Conservation (phyloP, 2,888 invertebrate species). For the Aproaerema taeniolella region DNA sequence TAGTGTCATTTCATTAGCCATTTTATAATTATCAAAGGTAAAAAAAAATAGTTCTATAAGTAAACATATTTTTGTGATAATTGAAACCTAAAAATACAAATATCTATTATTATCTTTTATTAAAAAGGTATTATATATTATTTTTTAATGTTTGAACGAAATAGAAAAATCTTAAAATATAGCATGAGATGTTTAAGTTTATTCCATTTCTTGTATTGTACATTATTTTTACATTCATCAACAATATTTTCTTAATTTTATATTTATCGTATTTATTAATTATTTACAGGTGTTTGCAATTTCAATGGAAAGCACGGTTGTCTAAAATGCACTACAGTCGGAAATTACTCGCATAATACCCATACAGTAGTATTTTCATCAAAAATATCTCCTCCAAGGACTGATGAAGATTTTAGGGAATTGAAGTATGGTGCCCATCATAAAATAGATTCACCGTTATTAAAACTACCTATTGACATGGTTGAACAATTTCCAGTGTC, state of each 20-base stretch:
- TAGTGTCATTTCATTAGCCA: too few species aligned
- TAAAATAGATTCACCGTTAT: slow-evolving; percentile 4
- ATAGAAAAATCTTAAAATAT: not conserved
- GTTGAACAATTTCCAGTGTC: slow-evolving; percentile 13
- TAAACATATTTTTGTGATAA: not conserved
- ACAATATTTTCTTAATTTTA: too few species aligned
- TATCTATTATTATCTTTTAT: too few species aligned
- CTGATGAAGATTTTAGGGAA: not conserved
- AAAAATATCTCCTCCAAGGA: not conserved
- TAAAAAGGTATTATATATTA: not conserved
- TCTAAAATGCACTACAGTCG: slow-evolving; percentile 19
- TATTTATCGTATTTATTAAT: not conserved
- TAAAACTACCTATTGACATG: slow-evolving; percentile 6
- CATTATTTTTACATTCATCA: too few species aligned
- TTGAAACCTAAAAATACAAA: not conserved
- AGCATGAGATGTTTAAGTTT: not conserved
- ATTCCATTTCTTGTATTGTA: too few species aligned
- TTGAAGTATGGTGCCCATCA: slow-evolving; percentile 1
- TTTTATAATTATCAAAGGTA: too few species aligned
- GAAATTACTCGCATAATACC: slow-evolving; percentile 21
- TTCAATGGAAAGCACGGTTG: slow-evolving; percentile 19
- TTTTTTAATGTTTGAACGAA: not conserved
- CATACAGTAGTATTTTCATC: slow-evolving; percentile 16
- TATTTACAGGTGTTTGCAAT: slow-evolving; percentile 19
- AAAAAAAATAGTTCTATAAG: too few species aligned